phyloP scores from a whole-genome alignment of 2,888 invertebrate species.

The Cyrtodaria siliqua region DNA sequence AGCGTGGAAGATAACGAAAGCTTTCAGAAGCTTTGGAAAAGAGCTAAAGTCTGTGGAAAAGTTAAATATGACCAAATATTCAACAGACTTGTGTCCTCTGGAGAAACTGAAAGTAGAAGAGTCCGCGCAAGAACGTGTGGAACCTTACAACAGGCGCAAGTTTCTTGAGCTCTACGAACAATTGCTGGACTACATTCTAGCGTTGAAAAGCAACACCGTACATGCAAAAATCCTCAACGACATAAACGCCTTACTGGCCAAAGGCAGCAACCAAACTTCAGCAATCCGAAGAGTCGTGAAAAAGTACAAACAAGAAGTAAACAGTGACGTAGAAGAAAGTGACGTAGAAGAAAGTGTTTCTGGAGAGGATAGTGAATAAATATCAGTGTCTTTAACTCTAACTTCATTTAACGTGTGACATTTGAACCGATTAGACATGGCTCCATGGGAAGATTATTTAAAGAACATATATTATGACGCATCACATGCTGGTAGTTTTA shows the following conservation, averaged over 20 bases:
- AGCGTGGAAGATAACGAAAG: constrained; percentile 1
- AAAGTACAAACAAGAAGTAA: not conserved
- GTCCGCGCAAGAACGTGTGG: constrained; percentile 22
- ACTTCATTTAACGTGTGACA: no score
- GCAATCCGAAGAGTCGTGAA: constrained; percentile 4
- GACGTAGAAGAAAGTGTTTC: not conserved
- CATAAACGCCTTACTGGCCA: constrained; percentile 1
- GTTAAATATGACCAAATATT: constrained; percentile 14
- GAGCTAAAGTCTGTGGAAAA: constrained; percentile 4
- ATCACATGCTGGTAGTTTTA: no score
- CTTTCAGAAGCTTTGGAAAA: not conserved
- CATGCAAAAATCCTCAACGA: constrained; percentile 10
- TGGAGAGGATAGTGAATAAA: no score
- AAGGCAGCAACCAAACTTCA: not conserved
- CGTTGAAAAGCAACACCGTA: constrained; percentile 1
- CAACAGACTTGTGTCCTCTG: constrained; percentile 10
- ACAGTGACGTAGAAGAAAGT: not conserved
- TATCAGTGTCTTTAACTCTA: no score
- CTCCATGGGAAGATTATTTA: no score
- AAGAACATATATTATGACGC: no score
- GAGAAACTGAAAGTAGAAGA: constrained; percentile 12
- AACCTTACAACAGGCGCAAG: constrained; percentile 9
- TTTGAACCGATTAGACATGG: not conserved
- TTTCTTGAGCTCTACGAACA: constrained; percentile 10
- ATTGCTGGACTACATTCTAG: constrained; percentile 16